Percentiles rank a stretch among this genome's conserved stretches.
Conservation (phyloP, 2,113 vertebrate species). For the Salvelinus fontinalis region DNA sequence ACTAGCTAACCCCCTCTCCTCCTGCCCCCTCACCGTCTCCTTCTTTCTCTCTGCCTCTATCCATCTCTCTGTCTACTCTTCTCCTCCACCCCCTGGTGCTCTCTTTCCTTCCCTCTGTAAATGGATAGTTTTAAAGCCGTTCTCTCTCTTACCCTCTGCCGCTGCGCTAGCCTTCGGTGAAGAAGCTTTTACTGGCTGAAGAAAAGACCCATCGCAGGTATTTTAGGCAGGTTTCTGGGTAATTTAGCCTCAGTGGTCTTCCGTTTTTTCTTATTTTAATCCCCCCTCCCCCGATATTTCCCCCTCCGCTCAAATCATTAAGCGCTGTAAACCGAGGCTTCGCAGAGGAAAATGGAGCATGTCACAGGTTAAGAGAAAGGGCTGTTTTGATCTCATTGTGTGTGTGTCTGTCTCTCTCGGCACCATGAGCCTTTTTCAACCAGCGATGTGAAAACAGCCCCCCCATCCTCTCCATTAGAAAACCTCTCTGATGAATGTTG, state of each 20-base stretch:
- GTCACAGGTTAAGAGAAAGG: conserved; percentile 66
- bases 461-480: conserved; percentile 37
- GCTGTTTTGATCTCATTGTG: conserved; percentile 74
- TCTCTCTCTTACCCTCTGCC: conserved; percentile 57
- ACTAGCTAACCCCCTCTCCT: conserved; percentile 47
- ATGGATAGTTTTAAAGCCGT: conserved; percentile 61
- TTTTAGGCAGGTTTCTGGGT: conserved; percentile 67
- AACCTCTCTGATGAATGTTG: conserved; percentile 16
- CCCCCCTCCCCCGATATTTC: neutral
- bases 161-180: conserved; percentile 47
- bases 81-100: conserved; percentile 19
- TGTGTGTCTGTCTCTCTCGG: conserved; percentile 24
- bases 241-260: conserved; percentile 65
- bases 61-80: neutral
- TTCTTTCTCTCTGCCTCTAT: conserved; percentile 4
- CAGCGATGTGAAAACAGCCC: conserved; percentile 16
- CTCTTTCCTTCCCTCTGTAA: conserved; percentile 46
- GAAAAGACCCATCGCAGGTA: conserved; percentile 46
- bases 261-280: conserved; percentile 44
- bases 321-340: conserved; percentile 58
- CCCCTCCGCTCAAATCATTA: conserved; percentile 29
- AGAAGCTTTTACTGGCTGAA: conserved; percentile 46
- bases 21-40: neutral
- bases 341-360: conserved; percentile 66
- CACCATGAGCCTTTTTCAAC: conserved; percentile 29